Conservation (phyloP, 2,113 vertebrate species). For the Malurus melanocephalus region DNA sequence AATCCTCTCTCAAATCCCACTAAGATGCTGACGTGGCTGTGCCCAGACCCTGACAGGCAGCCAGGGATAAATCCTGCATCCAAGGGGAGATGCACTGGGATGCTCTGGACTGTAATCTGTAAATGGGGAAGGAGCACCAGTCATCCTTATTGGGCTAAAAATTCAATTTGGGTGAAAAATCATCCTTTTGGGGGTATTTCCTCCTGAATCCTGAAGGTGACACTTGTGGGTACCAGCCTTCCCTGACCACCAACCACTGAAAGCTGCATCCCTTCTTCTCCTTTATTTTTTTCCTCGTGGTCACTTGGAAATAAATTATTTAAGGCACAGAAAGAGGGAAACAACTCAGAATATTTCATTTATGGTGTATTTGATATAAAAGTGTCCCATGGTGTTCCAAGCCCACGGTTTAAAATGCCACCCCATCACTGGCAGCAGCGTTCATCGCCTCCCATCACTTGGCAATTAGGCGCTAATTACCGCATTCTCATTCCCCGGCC, state of each 20-base stretch:
- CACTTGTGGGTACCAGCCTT: not conserved
- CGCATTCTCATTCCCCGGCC: slow-evolving; percentile 17
- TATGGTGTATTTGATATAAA: not conserved
- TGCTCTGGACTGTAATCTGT: rapidly evolving
- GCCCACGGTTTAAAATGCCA: not conserved
- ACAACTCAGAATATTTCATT: not conserved
- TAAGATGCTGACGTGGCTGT: not conserved
- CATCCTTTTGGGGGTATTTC: not conserved
- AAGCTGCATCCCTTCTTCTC: not conserved
- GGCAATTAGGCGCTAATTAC: slow-evolving; percentile 61
- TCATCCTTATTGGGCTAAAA: not conserved
- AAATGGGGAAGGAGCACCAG: not conserved
- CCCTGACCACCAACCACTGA: not conserved
- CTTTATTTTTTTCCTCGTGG: rapidly evolving
- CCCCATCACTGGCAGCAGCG: not conserved
- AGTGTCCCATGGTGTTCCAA: not conserved
- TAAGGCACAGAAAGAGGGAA: not conserved
- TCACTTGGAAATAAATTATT: not conserved
- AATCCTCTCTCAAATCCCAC: not conserved
- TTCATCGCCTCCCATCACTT: not conserved
- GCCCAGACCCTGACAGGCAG: not conserved
- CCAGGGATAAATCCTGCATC: not conserved
- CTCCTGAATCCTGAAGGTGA: not conserved
- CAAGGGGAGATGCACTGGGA: not conserved
- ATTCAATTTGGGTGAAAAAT: slow-evolving; percentile 37